Conservation (phyloP, 2,888 invertebrate genomes). For the Drosophila histrio region DNA sequence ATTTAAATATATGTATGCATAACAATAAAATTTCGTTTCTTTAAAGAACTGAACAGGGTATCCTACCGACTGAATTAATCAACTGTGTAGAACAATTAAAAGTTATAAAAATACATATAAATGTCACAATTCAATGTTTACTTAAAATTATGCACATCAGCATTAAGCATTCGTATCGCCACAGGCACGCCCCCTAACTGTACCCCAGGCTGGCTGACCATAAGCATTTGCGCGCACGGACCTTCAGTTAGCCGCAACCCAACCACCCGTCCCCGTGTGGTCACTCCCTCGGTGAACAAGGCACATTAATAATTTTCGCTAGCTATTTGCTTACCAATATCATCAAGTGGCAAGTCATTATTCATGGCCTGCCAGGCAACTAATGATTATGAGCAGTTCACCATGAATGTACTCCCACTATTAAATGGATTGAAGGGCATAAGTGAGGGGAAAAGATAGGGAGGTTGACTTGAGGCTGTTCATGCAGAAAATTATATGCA, state of each 20-base stretch:
- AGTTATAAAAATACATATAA: neutral
- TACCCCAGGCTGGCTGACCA: neutral
- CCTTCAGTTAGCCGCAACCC: conserved; percentile 23
- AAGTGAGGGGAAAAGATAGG: neutral
- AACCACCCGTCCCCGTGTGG: neutral
- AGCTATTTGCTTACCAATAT: conserved; percentile 71
- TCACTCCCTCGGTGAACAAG: neutral
- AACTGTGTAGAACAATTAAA: neutral
- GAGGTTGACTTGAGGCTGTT: conserved; percentile 45
- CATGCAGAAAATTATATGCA: conserved; percentile 80
- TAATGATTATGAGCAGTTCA: conserved; percentile 72
- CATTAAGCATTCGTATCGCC: neutral
- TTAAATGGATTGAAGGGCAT: conserved; percentile 5
- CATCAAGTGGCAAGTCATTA: conserved; percentile 74
- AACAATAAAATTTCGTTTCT: too few relatives aligned
- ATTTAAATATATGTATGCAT: too few relatives aligned
- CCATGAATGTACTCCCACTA: conserved; percentile 29
- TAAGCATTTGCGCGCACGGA: conserved; percentile 11
- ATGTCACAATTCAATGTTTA: neutral
- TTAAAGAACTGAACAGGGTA: too few relatives aligned
- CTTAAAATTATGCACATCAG: neutral
- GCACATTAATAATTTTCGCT: conserved; percentile 66
- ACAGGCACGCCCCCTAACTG: conserved; percentile 15
- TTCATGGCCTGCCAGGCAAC: conserved; percentile 67
- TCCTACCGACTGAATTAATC: too few relatives aligned